Percentiles rank a stretch among this genome's conserved stretches.
These are phyloP conservation scores for Prunella fulvescens DNA, from an alignment of 2,113 vertebrate species.

Conservation along the genomic window DNA sequence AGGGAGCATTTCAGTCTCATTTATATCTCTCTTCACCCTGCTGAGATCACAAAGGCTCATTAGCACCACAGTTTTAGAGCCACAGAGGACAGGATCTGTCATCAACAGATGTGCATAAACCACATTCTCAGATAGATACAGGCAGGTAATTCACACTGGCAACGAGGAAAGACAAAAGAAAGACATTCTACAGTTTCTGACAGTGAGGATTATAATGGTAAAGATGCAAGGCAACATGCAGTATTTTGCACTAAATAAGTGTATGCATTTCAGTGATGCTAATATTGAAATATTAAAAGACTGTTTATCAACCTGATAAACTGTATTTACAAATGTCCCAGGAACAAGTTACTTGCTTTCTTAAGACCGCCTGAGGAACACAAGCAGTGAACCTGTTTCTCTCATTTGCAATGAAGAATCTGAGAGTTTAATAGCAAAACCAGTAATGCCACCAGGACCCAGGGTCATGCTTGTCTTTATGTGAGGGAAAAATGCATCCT, in stretches of 20 bases:
- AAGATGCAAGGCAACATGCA: neutral
- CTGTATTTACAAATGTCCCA: neutral
- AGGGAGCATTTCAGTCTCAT: neutral
- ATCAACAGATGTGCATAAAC: neutral
- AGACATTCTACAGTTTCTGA: neutral
- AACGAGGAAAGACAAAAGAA: neutral
- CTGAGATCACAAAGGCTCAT: neutral
- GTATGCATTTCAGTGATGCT: neutral
- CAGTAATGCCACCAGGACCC: neutral
- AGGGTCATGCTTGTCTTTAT: neutral
- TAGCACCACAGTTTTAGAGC: neutral
- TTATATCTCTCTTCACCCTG: neutral
- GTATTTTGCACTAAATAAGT: neutral
- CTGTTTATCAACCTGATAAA: neutral
- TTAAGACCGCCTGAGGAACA: neutral
- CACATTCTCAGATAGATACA: rapidly evolving
- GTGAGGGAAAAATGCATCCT: neutral
- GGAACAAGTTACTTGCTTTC: neutral
- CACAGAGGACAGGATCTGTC: neutral
- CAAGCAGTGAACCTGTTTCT: neutral
- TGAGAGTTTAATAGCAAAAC: neutral
- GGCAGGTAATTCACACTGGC: neutral
- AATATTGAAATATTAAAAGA: neutral
- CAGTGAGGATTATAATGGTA: neutral
- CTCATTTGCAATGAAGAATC: neutral